phyloP scores from a whole-genome alignment of 2,888 invertebrate species.

The Drosophila kuntzei region DNA sequence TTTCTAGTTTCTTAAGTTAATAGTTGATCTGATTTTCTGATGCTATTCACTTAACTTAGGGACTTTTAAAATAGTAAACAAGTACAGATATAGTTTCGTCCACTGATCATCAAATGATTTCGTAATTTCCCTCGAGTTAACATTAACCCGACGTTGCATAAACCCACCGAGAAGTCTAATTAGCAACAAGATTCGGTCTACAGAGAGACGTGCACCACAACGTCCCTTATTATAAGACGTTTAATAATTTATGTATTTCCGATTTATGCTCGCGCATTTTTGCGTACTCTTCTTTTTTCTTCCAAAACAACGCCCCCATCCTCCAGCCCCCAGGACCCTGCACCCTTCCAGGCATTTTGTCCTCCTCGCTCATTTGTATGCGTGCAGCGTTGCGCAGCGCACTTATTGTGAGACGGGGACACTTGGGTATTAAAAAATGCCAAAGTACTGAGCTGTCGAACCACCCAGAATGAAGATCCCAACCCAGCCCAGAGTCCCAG shows the following conservation, averaged over 20 bases:
- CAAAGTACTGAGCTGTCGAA: constrained; percentile 56
- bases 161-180: constrained; percentile 38
- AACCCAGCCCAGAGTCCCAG: constrained; percentile 33
- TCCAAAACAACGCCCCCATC: constrained; percentile 20
- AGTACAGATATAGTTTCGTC: not conserved
- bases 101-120: not conserved
- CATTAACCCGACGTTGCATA: constrained; percentile 19
- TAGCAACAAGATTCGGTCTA: constrained; percentile 32
- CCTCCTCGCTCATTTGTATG: constrained; percentile 69
- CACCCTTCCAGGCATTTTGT: not conserved
- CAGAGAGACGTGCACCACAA: constrained; percentile 32
- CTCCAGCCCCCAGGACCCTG: not conserved
- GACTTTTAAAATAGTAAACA: too few relatives aligned
- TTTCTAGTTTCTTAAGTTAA: too few relatives aligned
- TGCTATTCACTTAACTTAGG: too few relatives aligned
- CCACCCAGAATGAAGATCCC: constrained; percentile 28
- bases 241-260: constrained; percentile 80
- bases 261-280: constrained; percentile 71
- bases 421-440: constrained; percentile 79
- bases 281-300: constrained; percentile 28
- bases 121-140: not conserved
- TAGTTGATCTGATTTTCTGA: too few relatives aligned
- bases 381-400: constrained; percentile 77
- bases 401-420: constrained; percentile 75
- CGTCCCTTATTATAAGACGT: constrained; percentile 66